These are phyloP conservation scores for Amiota mariae DNA, from an alignment of 2,888 invertebrate species.

Conservation along the genomic window DNA sequence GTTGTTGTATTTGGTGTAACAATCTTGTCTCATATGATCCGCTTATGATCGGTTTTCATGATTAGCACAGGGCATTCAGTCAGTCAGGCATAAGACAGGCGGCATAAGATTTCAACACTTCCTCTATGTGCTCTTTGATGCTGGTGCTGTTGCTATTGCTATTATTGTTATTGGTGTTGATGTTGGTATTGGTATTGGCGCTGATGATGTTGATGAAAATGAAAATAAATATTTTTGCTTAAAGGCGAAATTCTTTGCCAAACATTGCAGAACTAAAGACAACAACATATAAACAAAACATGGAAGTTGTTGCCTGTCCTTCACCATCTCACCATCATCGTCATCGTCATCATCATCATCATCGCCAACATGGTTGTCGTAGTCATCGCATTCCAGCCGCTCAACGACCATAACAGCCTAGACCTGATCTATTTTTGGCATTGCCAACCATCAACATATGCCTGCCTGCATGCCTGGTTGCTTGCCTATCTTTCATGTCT, in stretches of 20 bases:
- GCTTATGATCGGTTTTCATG: conserved; percentile 24
- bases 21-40: not conserved
- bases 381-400: conserved; percentile 55
- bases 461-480: conserved; percentile 16
- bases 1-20: no score
- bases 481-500: not conserved
- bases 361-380: conserved; percentile 27
- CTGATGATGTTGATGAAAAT: not conserved
- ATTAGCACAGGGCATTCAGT: not conserved
- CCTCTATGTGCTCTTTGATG: conserved; percentile 7
- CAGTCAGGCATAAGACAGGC: not conserved
- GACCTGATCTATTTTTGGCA: conserved; percentile 67
- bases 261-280: not conserved
- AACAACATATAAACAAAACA: not conserved
- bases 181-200: no score
- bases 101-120: conserved; percentile 26
- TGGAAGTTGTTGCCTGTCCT: conserved; percentile 39
- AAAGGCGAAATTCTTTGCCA: conserved; percentile 5
- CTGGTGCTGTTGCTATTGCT: not conserved
- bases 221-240: conserved; percentile 25
- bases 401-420: conserved; percentile 67
- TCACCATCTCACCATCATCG: conserved; percentile 42
- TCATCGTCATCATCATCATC: conserved; percentile 31
- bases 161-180: no score
- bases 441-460: conserved; percentile 29